phyloP scores from a whole-genome alignment of 2,113 vertebrate genomes.

The Elephas maximus region DNA sequence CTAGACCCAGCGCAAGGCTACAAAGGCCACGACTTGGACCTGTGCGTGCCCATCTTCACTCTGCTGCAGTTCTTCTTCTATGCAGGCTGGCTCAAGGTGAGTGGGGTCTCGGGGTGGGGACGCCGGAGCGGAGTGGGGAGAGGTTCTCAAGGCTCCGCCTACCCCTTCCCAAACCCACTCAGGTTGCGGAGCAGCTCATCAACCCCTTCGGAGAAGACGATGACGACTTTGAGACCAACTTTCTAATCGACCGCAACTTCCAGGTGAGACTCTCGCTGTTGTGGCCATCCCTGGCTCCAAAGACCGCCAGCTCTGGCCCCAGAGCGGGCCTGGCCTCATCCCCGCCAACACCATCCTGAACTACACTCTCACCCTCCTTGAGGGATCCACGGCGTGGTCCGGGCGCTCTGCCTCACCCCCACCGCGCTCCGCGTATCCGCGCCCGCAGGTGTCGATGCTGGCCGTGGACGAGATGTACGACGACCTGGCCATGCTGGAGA shows the following conservation, averaged over 20 bases:
- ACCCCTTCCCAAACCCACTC: background rate
- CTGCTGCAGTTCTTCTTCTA: slow-evolving; percentile 98
- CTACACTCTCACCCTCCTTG: background rate
- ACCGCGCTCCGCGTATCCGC: background rate
- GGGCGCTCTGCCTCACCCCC: accelerated
- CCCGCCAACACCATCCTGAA: background rate
- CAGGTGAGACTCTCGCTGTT: slow-evolving; percentile 88
- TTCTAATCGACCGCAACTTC: slow-evolving; percentile 95
- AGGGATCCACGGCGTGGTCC: background rate
- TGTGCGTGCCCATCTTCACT: slow-evolving; percentile 96
- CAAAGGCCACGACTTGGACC: slow-evolving; percentile 93
- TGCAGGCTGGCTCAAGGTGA: slow-evolving; percentile 96
- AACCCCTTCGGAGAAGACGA: slow-evolving; percentile 98
- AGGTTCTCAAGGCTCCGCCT: background rate
- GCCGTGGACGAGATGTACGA: slow-evolving; percentile 96
- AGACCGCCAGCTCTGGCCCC: background rate
- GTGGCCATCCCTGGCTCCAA: too few species aligned
- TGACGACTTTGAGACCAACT: slow-evolving; percentile 96
- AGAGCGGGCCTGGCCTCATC: background rate
- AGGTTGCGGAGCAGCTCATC: slow-evolving; percentile 96
- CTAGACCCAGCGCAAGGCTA: slow-evolving; percentile 95
- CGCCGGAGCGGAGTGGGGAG: accelerated
- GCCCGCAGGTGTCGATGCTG: slow-evolving; percentile 93
- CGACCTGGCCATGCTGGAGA: slow-evolving; percentile 93
- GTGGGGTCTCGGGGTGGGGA: background rate